Evolutionary conservation across 2,888 invertebrate species (phyloP).

Genomic region (Scaptomyza reducta): DNA sequence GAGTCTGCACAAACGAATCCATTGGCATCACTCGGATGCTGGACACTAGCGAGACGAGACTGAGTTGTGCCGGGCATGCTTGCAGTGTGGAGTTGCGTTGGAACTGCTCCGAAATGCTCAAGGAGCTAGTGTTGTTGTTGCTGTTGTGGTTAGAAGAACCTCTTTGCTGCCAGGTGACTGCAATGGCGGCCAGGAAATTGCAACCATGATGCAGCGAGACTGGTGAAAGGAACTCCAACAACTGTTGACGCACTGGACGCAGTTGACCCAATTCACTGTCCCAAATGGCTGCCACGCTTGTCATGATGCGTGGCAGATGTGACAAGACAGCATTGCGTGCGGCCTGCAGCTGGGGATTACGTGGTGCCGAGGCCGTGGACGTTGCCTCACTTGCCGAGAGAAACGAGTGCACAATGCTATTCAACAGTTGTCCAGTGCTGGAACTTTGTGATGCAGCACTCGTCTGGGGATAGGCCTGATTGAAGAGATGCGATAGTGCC

Average conservation of each 20-base stretch:
- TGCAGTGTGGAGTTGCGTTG: conserved; percentile 84
- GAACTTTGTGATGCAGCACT: conserved; percentile 86
- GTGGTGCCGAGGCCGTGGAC: conserved; percentile 73
- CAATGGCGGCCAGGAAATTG: conserved; percentile 92
- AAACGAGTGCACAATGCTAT: conserved; percentile 92
- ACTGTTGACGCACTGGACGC: conserved; percentile 88
- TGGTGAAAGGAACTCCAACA: conserved; percentile 93
- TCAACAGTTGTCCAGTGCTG: conserved; percentile 90
- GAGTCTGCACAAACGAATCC: conserved; percentile 92
- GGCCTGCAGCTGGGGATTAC: conserved; percentile 83
- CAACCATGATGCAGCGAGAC: conserved; percentile 92
- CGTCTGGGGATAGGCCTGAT: conserved; percentile 85
- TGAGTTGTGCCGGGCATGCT: conserved; percentile 89
- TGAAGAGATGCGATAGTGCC: conserved; percentile 86
- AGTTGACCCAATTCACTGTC: conserved; percentile 87
- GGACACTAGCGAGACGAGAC: conserved; percentile 91
- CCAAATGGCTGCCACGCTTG: conserved; percentile 92
- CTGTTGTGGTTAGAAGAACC: conserved; percentile 80
- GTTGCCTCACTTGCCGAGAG: conserved; percentile 85
- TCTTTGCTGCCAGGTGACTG: conserved; percentile 93
- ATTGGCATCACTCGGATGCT: conserved; percentile 93
- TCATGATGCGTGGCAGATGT: conserved; percentile 92
- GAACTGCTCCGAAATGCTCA: conserved; percentile 79
- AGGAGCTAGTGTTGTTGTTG: conserved; percentile 61
- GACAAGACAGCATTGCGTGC: conserved; percentile 91